phyloP scores from a whole-genome alignment of 2,888 invertebrate genomes.

The Drosophila neonasuta region DNA sequence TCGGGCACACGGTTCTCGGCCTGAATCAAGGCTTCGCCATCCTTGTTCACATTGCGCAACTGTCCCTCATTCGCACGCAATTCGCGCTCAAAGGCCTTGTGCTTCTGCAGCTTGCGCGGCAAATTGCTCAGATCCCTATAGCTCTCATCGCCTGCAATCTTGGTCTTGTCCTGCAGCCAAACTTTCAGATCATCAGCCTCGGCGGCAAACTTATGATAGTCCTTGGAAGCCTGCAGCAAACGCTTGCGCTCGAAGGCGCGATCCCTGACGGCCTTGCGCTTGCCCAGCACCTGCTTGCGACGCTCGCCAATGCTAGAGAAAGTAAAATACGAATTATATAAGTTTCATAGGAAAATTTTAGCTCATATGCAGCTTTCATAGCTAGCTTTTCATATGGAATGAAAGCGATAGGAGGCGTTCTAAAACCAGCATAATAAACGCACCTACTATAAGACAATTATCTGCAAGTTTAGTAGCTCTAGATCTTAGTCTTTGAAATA shows the following conservation, averaged over 20 bases:
- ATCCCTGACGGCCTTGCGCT: conserved; percentile 89
- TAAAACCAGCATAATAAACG: too few species aligned
- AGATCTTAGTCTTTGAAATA: too few species aligned
- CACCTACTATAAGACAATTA: too few species aligned
- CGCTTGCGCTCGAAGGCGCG: conserved; percentile 89
- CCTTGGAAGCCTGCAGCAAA: conserved; percentile 91
- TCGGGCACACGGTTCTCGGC: conserved; percentile 88
- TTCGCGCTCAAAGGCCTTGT: conserved; percentile 98
- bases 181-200: conserved; percentile 94
- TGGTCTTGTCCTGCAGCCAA: conserved; percentile 96
- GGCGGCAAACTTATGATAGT: conserved; percentile 95
- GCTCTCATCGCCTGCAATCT: conserved; percentile 95
- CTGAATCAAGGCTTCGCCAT: conserved; percentile 88
- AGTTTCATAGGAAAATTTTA: background rate
- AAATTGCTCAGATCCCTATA: conserved; percentile 94
- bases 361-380: too few species aligned
- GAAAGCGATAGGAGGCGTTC: too few species aligned
- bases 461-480: too few species aligned
- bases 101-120: conserved; percentile 96
- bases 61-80: conserved; percentile 97
- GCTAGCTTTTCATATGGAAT: too few species aligned
- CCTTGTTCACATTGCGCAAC: conserved; percentile 91
- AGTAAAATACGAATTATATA: background rate
- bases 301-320: conserved; percentile 86
- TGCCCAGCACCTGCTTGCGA: conserved; percentile 88